These are phyloP conservation scores for Coilia nasus DNA, from an alignment of 2,797 vertebrate species.

Conservation along the genomic window DNA sequence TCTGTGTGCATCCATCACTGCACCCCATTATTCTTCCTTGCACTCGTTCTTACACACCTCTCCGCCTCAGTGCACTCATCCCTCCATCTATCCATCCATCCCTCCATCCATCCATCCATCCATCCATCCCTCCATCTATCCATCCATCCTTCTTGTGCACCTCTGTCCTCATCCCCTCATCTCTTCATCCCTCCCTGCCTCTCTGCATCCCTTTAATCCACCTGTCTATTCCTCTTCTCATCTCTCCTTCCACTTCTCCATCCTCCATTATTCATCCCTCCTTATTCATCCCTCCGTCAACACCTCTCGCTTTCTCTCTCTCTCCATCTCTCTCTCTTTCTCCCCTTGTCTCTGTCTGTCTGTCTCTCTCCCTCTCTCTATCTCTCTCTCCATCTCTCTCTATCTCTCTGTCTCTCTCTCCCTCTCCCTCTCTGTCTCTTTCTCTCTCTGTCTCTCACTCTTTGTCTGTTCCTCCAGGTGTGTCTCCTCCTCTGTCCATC, in stretches of 20 bases:
- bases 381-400: no score
- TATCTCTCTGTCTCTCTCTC: no score
- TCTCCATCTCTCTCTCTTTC: not conserved
- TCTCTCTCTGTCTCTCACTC: conserved; percentile 19
- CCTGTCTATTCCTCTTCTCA: not conserved
- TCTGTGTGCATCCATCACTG: not conserved
- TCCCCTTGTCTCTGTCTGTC: no score
- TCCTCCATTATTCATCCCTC: not conserved
- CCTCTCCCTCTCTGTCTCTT: not conserved
- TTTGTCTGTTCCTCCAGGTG: not conserved
- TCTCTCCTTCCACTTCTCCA: not conserved
- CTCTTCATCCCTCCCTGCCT: not conserved
- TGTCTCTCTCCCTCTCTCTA: no score
- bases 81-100: not conserved
- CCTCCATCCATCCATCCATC: not conserved
- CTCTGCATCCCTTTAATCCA: not conserved
- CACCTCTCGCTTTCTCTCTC: conserved; percentile 41
- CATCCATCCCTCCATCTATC: no score
- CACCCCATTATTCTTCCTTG: not conserved
- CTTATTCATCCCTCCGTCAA: no score
- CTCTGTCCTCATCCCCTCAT: no score
- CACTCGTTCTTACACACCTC: not conserved
- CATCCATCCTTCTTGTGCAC: no score
- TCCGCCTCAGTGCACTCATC: not conserved
- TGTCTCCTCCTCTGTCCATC: not conserved